Percentiles rank a stretch among this genome's conserved stretches.
Conservation (phyloP, 2,113 vertebrate genomes). For the Microcebus ravelobensis region DNA sequence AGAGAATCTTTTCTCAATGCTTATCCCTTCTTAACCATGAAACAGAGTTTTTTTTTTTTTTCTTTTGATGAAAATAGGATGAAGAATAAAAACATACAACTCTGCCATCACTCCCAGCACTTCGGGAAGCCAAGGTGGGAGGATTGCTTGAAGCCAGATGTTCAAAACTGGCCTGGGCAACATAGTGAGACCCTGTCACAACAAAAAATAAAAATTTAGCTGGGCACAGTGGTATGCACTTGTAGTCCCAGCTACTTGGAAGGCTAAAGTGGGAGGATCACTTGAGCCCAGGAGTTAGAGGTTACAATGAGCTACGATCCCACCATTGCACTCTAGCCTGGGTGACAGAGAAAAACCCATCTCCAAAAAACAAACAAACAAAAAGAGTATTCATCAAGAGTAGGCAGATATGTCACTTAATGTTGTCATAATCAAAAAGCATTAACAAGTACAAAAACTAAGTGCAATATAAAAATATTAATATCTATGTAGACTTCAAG, state of each 20-base stretch:
- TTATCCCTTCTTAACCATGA: background rate
- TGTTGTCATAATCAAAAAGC: background rate
- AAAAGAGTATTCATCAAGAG: conserved; percentile 20
- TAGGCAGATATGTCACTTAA: conserved; percentile 59
- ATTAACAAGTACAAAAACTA: background rate
- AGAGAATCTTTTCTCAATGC: no score
- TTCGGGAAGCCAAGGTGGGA: background rate
- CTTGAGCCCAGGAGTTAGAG: no score
- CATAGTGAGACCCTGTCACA: background rate
- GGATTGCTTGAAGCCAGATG: background rate
- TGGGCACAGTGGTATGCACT: no score
- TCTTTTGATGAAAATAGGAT: background rate
- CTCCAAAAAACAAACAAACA: background rate
- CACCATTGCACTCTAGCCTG: background rate
- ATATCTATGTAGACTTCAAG: fast-evolving
- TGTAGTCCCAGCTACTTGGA: no score
- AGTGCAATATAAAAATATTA: background rate
- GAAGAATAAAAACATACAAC: background rate
- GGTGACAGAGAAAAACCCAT: background rate
- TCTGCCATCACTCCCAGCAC: background rate
- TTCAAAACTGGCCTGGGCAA: background rate
- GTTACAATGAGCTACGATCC: no score
- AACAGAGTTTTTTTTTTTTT: background rate
- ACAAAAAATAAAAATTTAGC: background rate
- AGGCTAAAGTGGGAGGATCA: no score